Base-by-base conservation (phyloP, 2,113 vertebrate species). In the Pseudorasbora parva region DNA sequence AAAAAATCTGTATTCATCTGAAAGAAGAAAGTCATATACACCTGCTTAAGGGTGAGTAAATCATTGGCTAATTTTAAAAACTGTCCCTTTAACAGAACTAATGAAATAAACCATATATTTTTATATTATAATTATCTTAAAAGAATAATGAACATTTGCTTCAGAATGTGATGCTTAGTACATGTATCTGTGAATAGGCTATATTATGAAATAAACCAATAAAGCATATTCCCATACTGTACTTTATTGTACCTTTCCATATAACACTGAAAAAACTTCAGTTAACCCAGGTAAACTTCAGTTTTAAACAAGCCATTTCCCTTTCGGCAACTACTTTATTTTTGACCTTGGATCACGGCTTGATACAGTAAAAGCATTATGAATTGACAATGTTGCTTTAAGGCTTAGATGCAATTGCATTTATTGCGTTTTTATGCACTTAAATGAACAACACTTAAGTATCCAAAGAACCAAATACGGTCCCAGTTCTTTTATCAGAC, bases 401-500 rank as follows among this genome's bases (percentile, higher is more conserved):
- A 78, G 23, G 41, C 43, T 60, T 9, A 66, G 30, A 76, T 69
- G 21, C 2, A 12, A 5, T 47, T 77, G 14, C 27, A 54, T 75
- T 73, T 49, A 49, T 76, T 45, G 62, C 0, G 60, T 68, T 33
- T 33, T 59, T 68, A 49, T 41, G 72, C 17, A 10, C n/a, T 60
- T 60, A 80, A 68, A 71, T 82, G 49, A 41, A 71, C n/a, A 51
- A 37, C 72, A 21, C 17, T 43, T 1, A n/a, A n/a, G n/a, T n/a
- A n/a, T n/a, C n/a, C n/a, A n/a, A n/a, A n/a, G n/a, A n/a, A n/a
- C n/a, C n/a, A n/a, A n/a, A n/a, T n/a, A n/a, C n/a, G n/a, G n/a
- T n/a, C n/a, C n/a, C n/a, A n/a, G n/a, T n/a, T n/a, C n/a, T n/a
- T n/a, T n/a, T n/a, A n/a, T n/a, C n/a, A n/a, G n/a, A n/a, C n/a